phyloP scores from a whole-genome alignment of 2,888 invertebrate species.

The Panzeria rudis region DNA sequence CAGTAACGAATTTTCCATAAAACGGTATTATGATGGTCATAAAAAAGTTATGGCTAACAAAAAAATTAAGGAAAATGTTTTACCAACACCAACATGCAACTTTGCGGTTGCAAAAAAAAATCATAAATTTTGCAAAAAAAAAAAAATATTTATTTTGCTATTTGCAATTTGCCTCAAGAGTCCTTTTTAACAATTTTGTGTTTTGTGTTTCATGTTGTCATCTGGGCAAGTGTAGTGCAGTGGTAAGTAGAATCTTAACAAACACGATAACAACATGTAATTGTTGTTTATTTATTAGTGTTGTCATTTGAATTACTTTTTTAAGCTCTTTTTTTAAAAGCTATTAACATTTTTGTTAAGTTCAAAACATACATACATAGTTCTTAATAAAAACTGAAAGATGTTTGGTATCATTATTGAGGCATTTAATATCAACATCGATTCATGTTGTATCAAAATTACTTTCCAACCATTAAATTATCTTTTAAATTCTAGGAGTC shows the following conservation, averaged over 20 bases:
- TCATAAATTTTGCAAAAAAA: conserved; percentile 43
- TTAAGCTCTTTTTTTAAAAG: not conserved
- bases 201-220: conserved; percentile 31
- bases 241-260: conserved; percentile 53
- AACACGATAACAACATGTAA: conserved; percentile 55
- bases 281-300: conserved; percentile 42
- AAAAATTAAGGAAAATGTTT: conserved; percentile 41
- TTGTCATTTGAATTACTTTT: not conserved
- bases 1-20: conserved; percentile 37
- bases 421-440: no score
- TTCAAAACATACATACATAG: no score
- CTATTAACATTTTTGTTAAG: no score
- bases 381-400: no score
- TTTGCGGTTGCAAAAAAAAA: conserved; percentile 54
- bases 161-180: conserved; percentile 64
- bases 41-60: conserved; percentile 60
- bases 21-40: conserved; percentile 56
- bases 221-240: not conserved
- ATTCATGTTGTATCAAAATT: no score
- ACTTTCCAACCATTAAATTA: no score
- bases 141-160: conserved; percentile 19
- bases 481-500: not conserved
- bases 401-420: no score
- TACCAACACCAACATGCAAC: conserved; percentile 46
- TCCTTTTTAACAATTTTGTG: conserved; percentile 52